Evolutionary conservation across 2,797 vertebrate genomes (phyloP).

Genomic region (Thaleichthys pacificus): DNA sequence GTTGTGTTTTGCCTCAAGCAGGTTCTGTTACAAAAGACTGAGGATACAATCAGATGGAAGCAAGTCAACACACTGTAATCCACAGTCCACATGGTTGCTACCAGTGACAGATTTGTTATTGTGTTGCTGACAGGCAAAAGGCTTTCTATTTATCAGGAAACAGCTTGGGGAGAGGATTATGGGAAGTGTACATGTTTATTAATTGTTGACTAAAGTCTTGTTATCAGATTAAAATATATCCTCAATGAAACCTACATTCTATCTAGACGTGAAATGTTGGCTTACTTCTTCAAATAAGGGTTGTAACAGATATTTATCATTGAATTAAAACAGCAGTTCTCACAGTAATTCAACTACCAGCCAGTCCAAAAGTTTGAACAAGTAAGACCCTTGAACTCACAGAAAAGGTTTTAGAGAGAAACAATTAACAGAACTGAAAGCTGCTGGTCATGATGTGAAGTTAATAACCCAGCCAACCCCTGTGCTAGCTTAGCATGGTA

Average conservation of each 20-base stretch:
- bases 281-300: too few relatives aligned
- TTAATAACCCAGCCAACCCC: background rate
- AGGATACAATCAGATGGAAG: constrained; percentile 14
- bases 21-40: constrained; percentile 31
- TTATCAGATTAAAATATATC: too few relatives aligned
- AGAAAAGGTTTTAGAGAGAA: background rate
- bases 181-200: too few relatives aligned
- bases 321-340: background rate
- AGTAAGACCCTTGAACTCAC: background rate
- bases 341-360: background rate
- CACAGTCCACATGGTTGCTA: constrained; percentile 17
- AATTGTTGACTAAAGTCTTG: too few relatives aligned
- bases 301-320: too few relatives aligned
- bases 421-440: constrained; percentile 2
- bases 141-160: too few relatives aligned
- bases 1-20: background rate
- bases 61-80: constrained; percentile 4
- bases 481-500: background rate
- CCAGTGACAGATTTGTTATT: background rate
- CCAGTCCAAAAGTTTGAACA: background rate
- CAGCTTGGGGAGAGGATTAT: too few relatives aligned
- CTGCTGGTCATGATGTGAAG: background rate
- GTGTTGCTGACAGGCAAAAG: too few relatives aligned
- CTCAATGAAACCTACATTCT: too few relatives aligned
- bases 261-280: too few relatives aligned